Conservation (phyloP, 2,888 invertebrate species). For the Apotomis capreana region DNA sequence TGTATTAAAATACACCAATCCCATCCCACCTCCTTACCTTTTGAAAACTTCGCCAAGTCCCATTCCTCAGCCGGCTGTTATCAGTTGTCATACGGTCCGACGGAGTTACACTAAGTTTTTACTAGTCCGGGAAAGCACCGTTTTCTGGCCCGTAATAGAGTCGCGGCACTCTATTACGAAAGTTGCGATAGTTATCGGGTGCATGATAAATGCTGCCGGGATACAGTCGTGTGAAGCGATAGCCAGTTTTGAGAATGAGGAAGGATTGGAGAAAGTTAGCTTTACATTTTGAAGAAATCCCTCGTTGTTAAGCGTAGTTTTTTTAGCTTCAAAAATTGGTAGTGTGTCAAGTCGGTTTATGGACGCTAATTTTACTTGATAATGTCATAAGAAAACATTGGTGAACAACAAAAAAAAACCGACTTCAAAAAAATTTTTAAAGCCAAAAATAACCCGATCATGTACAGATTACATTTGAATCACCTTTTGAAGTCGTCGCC, state of each 20-base stretch:
- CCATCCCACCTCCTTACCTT: slow-evolving; percentile 59
- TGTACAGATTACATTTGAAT: too few relatives aligned
- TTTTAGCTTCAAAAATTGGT: too few relatives aligned
- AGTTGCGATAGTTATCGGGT: slow-evolving; percentile 36
- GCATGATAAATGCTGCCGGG: slow-evolving; percentile 24
- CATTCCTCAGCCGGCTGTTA: slow-evolving; percentile 56
- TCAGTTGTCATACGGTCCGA: slow-evolving; percentile 76
- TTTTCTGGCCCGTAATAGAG: slow-evolving; percentile 37
- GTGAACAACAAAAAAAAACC: too few relatives aligned
- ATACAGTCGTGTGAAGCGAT: slow-evolving; percentile 13
- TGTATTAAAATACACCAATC: slow-evolving; percentile 25
- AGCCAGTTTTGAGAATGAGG: neutral
- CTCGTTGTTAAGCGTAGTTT: too few relatives aligned
- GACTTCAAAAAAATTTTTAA: too few relatives aligned
- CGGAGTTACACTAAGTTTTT: slow-evolving; percentile 69
- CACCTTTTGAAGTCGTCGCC: too few relatives aligned
- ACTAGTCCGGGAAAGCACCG: slow-evolving; percentile 48
- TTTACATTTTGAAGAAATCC: neutral
- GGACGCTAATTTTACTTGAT: too few relatives aligned
- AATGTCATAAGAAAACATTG: too few relatives aligned
- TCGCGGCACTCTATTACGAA: slow-evolving; percentile 35
- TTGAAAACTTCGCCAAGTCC: slow-evolving; percentile 58
- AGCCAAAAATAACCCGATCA: too few relatives aligned
- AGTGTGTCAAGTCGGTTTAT: too few relatives aligned
- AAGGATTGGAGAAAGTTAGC: neutral